phyloP scores from a whole-genome alignment of 2,888 invertebrate genomes.

The Amphipoea lucens region DNA sequence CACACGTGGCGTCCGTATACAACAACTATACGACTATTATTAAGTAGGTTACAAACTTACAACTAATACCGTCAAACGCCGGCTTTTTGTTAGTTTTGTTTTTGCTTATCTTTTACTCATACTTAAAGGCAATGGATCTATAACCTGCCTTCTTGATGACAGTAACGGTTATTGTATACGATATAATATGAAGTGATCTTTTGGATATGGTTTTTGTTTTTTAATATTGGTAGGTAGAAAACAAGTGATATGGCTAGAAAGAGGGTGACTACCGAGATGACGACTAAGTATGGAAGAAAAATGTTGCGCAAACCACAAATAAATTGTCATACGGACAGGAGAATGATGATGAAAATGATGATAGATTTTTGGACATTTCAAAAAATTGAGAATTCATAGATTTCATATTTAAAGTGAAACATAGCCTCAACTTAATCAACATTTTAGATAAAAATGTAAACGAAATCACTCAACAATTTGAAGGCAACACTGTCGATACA shows the following conservation, averaged over 20 bases:
- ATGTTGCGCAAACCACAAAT: not conserved
- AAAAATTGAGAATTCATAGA: not conserved
- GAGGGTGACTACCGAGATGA: not conserved
- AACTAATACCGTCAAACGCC: slow-evolving; percentile 4
- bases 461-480: slow-evolving; percentile 42
- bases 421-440: not conserved
- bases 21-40: not conserved
- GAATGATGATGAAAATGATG: no score
- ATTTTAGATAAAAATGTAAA: slow-evolving; percentile 28
- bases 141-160: not conserved
- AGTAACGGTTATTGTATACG: not conserved
- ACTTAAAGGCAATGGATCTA: not conserved
- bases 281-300: not conserved
- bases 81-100: slow-evolving; percentile 3
- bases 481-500: slow-evolving; percentile 39
- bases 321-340: not conserved
- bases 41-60: slow-evolving; percentile 49
- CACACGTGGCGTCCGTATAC: slow-evolving; percentile 13
- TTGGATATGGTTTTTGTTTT: not conserved
- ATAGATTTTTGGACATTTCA: not conserved
- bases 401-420: no score
- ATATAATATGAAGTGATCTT: not conserved
- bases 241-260: not conserved
- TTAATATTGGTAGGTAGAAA: no score
- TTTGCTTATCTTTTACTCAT: slow-evolving; percentile 1